phyloP scores from a whole-genome alignment of 2,797 vertebrate genomes.

The Cirrhinus mrigala region DNA sequence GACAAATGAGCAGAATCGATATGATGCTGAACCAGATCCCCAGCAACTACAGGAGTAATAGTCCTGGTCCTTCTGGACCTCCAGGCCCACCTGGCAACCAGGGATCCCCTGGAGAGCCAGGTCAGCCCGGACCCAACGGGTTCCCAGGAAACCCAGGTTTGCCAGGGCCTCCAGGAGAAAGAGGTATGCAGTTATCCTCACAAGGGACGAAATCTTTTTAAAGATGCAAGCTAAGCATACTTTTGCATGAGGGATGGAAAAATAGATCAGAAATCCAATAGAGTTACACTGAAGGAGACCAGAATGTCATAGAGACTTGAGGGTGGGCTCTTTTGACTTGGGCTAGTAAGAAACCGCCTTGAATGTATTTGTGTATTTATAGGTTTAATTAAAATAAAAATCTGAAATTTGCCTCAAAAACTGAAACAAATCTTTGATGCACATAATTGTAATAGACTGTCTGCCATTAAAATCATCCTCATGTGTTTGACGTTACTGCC shows the following conservation, averaged over 20 bases:
- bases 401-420: neutral
- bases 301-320: neutral
- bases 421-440: neutral
- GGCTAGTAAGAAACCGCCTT: too few relatives aligned
- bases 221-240: neutral
- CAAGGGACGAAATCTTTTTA: neutral
- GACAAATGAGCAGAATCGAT: slow-evolving; percentile 95
- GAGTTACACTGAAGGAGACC: too few relatives aligned
- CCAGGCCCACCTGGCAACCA: slow-evolving; percentile 87
- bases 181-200: slow-evolving; percentile 78
- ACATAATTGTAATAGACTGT: neutral
- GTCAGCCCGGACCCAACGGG: slow-evolving; percentile 88
- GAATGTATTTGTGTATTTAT: neutral
- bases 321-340: neutral
- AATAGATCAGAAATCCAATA: neutral
- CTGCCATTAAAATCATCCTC: neutral
- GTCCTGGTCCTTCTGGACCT: slow-evolving; percentile 90
- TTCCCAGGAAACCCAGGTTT: slow-evolving; percentile 91
- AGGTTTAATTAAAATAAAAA: neutral
- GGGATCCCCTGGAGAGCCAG: slow-evolving; percentile 90
- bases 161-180: slow-evolving; percentile 91
- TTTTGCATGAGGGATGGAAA: neutral
- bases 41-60: slow-evolving; percentile 91
- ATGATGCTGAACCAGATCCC: slow-evolving; percentile 98
- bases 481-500: neutral